These are phyloP conservation scores for Oxygymnocypris stewartii DNA, from an alignment of 2,113 vertebrate genomes.

Conservation along the genomic window DNA sequence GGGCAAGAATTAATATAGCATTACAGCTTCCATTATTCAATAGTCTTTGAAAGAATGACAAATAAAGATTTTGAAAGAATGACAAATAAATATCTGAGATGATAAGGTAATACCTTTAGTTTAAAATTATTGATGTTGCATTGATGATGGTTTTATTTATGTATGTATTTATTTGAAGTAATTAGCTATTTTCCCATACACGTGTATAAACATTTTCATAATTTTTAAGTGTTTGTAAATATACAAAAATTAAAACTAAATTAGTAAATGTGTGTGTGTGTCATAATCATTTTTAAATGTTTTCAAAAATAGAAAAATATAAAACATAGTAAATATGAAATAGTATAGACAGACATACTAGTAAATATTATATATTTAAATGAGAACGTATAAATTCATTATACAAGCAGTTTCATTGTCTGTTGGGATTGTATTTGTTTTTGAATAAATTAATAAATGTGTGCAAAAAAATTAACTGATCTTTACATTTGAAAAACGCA, in stretches of 20 bases:
- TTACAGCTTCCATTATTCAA: background rate
- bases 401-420: background rate
- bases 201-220: background rate
- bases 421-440: background rate
- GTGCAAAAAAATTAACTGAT: background rate
- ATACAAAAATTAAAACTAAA: background rate
- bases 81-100: background rate
- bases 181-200: background rate
- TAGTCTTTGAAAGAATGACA: background rate
- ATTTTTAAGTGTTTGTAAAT: background rate
- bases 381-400: background rate
- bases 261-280: no score
- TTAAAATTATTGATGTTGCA: background rate
- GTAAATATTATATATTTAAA: background rate
- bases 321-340: no score
- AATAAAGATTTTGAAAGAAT: background rate
- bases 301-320: no score
- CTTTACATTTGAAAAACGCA: background rate
- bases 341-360: no score
- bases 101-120: background rate
- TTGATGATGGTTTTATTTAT: background rate
- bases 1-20: background rate
- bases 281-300: no score
- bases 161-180: background rate
- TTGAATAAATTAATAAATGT: background rate